Evolutionary conservation across 2,888 invertebrate species (phyloP), one percentile per base, ranked within the genome.

Genomic region (Metopia argyrocephala): DNA sequence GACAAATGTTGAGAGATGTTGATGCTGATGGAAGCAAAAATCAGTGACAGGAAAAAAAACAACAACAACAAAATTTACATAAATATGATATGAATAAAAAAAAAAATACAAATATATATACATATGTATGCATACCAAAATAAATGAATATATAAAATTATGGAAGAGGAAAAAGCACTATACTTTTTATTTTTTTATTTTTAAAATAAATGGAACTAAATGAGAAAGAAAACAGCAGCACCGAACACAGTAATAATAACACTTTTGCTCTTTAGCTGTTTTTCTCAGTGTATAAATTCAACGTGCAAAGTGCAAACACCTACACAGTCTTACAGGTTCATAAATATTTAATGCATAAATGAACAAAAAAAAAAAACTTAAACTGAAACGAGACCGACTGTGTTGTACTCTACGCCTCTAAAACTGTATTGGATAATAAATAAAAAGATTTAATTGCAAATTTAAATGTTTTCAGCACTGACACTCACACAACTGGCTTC

Each of bases 191-290:
- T 56, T 56, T 25, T 25, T n/a, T n/a, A n/a, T 64, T 76, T 59
- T 78, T 66, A 59, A 38, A 38, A 75, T 62, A n/a, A n/a, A 66
- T 70, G 76, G 66, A 79, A n/a, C n/a, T n/a, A n/a, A 76, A 68
- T 76, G 61, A 68, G 71, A 71, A 79, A 70, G 61, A 27, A 76
- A 76, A 62, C 57, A 23, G 45, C 52, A 78, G 50, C 69, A 52
- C 20, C 66, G 61, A 21, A 31, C 56, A 12, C 12, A 69, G 12
- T 38, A 65, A 20, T 20, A 64, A 69, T 0, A 27, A 54, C 38
- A 38, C 38, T 38, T 38, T 38, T 38, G 38, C n/a, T n/a, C n/a
- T n/a, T n/a, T n/a, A n/a, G n/a, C n/a, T n/a, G n/a, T n/a, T n/a
- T n/a, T n/a, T n/a, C n/a, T n/a, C n/a, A n/a, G n/a, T n/a, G n/a